Evolutionary conservation across 2,113 vertebrate species (phyloP).

Genomic region (Anarrhichthys ocellatus): DNA sequence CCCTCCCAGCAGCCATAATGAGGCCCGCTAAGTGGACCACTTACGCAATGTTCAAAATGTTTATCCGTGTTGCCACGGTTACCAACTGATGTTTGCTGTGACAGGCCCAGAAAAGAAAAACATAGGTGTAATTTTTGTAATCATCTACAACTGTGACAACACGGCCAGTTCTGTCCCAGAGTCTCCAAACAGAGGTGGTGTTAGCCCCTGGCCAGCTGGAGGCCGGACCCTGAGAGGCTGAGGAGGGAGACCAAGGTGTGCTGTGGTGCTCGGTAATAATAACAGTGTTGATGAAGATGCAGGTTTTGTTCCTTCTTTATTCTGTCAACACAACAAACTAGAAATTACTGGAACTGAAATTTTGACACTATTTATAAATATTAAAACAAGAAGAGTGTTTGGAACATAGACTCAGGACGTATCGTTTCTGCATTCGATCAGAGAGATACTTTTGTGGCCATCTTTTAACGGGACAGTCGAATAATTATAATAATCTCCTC

Average conservation of each 20-base stretch:
- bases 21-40: not conserved
- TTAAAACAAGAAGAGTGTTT: not conserved
- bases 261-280: not conserved
- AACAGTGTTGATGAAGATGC: not conserved
- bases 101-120: constrained; percentile 9
- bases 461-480: too few species aligned
- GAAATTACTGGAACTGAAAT: not conserved
- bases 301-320: not conserved
- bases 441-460: not conserved
- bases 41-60: not conserved
- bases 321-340: not conserved
- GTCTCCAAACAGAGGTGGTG: constrained; percentile 87
- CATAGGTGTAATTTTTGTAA: not conserved
- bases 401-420: too few species aligned
- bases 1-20: not conserved
- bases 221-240: constrained; percentile 7
- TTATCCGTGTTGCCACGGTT: not conserved
- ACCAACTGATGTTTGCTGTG: not conserved
- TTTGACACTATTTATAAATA: not conserved
- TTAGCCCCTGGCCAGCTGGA: constrained; percentile 79
- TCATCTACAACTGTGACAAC: not conserved
- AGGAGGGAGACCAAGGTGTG: not conserved
- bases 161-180: constrained; percentile 53
- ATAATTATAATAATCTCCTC: not conserved
- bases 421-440: not conserved